phyloP scores from a whole-genome alignment of 2,888 invertebrate genomes.

The Myopa tessellatipennis region DNA sequence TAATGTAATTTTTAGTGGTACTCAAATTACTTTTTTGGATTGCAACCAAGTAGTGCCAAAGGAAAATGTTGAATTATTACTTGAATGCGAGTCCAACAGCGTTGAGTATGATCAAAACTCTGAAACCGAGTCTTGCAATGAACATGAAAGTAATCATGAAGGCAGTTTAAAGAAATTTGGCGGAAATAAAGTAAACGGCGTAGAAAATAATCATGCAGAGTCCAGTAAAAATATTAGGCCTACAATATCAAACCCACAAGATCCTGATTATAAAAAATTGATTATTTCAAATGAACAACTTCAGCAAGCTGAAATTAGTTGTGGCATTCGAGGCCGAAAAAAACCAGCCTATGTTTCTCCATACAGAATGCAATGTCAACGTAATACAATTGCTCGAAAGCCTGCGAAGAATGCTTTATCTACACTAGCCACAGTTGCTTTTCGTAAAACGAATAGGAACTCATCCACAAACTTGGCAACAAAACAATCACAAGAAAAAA shows the following conservation, averaged over 20 bases:
- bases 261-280: conserved; percentile 68
- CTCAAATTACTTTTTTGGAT: not conserved
- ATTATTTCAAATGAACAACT: conserved; percentile 67
- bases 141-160: conserved; percentile 47
- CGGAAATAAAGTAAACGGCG: conserved; percentile 55
- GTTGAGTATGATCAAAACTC: conserved; percentile 73
- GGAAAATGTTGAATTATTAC: not conserved
- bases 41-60: not conserved
- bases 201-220: conserved; percentile 25
- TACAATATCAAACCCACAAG: conserved; percentile 48
- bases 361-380: conserved; percentile 68
- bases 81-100: conserved; percentile 64
- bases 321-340: conserved; percentile 70
- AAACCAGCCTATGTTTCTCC: conserved; percentile 75
- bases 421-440: conserved; percentile 7
- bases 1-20: not conserved
- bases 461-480: conserved; percentile 45
- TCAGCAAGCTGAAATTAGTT: conserved; percentile 49
- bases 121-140: conserved; percentile 70
- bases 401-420: not conserved
- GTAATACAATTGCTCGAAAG: conserved; percentile 43
- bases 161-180: conserved; percentile 64
- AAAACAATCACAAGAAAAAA: conserved; percentile 40
- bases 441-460: not conserved
- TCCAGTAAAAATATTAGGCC: conserved; percentile 34